Percentiles rank a stretch among this genome's conserved stretches.
These are phyloP conservation scores for Dendrocopos noguchii DNA, from an alignment of 2,113 vertebrate genomes.

Conservation along the genomic window DNA sequence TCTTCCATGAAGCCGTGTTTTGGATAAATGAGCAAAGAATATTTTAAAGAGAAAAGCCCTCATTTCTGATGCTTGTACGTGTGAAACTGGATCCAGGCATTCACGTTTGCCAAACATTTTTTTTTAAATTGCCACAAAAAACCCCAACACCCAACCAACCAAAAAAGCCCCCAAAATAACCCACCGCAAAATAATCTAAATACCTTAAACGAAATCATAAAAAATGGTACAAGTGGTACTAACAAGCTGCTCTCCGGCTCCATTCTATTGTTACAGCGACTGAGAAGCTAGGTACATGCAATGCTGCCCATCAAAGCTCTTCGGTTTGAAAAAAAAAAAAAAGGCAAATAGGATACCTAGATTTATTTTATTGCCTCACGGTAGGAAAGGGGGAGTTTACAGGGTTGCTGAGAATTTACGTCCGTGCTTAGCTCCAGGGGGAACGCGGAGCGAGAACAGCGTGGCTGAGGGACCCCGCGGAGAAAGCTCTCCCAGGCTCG, in stretches of 20 bases:
- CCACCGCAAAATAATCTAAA: background rate
- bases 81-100: background rate
- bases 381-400: background rate
- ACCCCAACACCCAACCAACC: too few species aligned
- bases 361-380: background rate
- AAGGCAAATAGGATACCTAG: rapidly evolving
- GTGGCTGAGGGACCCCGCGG: background rate
- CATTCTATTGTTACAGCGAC: background rate
- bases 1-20: background rate
- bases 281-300: background rate
- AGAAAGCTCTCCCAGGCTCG: background rate
- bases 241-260: background rate
- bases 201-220: rapidly evolving
- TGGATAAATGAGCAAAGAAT: background rate
- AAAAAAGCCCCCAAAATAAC: background rate
- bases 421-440: rapidly evolving
- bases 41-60: background rate
- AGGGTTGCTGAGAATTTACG: rapidly evolving
- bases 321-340: background rate
- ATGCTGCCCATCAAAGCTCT: background rate
- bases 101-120: background rate
- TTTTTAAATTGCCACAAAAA: too few species aligned
- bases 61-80: background rate
- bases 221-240: background rate
- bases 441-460: background rate